A percentile compares a stretch with the other conserved stretches of the same genome.
Conservation (phyloP, 2,888 invertebrate species). For the Dryococelus australis region DNA sequence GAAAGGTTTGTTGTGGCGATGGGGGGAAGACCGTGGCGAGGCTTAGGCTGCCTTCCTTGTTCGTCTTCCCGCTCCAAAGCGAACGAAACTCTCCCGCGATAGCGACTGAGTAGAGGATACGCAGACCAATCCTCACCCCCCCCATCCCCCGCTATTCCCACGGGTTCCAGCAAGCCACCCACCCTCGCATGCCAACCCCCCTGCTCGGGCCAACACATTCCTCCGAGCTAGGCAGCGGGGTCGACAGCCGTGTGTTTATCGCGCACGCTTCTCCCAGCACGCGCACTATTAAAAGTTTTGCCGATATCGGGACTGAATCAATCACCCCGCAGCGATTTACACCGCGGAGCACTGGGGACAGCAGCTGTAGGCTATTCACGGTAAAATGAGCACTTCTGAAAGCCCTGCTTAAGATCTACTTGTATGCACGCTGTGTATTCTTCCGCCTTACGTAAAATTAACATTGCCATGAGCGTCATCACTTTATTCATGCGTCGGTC, state of each 20-base stretch:
- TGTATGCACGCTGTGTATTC: too few relatives aligned
- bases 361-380: too few relatives aligned
- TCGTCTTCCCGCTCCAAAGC: neutral
- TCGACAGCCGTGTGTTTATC: neutral
- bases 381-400: too few relatives aligned
- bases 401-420: too few relatives aligned
- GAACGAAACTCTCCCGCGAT: neutral
- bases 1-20: neutral
- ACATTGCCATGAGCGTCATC: too few relatives aligned
- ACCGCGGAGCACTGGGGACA: too few relatives aligned
- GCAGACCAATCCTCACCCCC: neutral
- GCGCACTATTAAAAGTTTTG: neutral
- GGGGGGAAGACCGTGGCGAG: neutral
- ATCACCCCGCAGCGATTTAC: neutral
- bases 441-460: too few relatives aligned
- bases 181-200: neutral
- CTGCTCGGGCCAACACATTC: neutral
- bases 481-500: too few relatives aligned
- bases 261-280: neutral
- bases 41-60: neutral
- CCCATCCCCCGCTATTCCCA: too few relatives aligned
- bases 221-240: neutral
- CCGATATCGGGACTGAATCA: neutral
- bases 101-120: too few relatives aligned
- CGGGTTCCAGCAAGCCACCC: neutral